Conservation (phyloP, 2,888 invertebrate genomes). For the Leucophenga maculata region DNA sequence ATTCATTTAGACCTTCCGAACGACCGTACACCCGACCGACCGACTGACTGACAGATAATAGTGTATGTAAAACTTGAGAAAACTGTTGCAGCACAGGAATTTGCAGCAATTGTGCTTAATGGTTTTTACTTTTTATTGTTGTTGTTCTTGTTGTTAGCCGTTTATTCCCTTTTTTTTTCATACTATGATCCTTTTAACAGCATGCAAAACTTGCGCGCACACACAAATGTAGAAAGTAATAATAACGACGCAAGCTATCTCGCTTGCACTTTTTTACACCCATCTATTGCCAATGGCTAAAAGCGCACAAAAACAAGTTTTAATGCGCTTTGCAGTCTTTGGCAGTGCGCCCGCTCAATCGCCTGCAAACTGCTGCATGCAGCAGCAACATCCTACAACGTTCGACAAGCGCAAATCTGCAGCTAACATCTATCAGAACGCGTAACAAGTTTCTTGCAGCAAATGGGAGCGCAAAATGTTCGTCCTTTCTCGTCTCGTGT, state of each 20-base stretch:
- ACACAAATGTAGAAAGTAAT: no score
- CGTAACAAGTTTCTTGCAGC: slow-evolving; percentile 48
- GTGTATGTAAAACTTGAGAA: slow-evolving; percentile 1
- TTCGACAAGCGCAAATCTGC: no score
- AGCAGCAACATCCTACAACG: no score
- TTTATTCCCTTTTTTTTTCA: background rate
- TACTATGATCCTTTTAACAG: background rate
- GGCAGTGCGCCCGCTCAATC: background rate
- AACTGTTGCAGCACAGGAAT: background rate
- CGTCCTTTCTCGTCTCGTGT: slow-evolving; percentile 43
- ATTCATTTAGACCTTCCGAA: no score
- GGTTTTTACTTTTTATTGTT: background rate
- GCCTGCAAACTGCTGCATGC: no score
- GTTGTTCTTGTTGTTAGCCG: background rate
- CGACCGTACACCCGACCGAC: no score
- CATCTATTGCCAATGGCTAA: no score
- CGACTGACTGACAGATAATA: no score
- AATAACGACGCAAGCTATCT: no score
- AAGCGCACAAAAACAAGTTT: slow-evolving; percentile 44
- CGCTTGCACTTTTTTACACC: no score
- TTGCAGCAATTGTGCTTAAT: background rate
- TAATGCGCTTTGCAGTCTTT: slow-evolving; percentile 41
- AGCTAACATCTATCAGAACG: slow-evolving; percentile 44
- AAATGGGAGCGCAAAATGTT: slow-evolving; percentile 44
- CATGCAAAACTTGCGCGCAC: no score